Evolutionary conservation across 2,797 vertebrate species (phyloP), one percentile per base, ranked within the genome.

Genomic region (Neopelma chrysocephalum): DNA sequence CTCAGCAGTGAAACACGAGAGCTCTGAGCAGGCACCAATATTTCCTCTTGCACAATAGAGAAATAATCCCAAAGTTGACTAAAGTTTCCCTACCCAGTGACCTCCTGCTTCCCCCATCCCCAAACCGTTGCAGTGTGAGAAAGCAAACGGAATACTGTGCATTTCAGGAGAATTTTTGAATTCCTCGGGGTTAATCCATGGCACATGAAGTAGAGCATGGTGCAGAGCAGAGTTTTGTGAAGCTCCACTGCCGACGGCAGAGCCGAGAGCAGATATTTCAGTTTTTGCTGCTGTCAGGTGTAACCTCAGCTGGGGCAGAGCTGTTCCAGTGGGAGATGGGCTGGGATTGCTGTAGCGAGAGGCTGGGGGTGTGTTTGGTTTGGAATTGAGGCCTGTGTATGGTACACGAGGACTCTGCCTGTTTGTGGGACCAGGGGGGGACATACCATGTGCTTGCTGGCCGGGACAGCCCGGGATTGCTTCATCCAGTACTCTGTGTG

Each of bases 381-480:
- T 85, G 88, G 61, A 93, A 58, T 42, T 1, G 1, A 34, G 64
- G 54, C 8, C 56, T 73, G 47, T 12, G 25, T 25, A 48, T 53
- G 88, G 62, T 57, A 45, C 61, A 61, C 25, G 14, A 12, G 71
- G 48, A 36, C 50, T 50, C 64, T 70, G 79, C 22, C 25, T 69
- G 22, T 10, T 38, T n/a, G 22, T 76, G 56, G 69, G 69, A 12
- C 8, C 0, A 6, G 61, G 25, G 5, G 34, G 51, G 64, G 68
- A 51, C 42, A 4, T 2, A 75, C 23, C 11, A 3, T 26, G 45
- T 2, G 0, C 8, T 50, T 0, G 2, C 50, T 57, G 15, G n/a
- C 31, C 4, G 68, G 61, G 71, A 50, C 32, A 13, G 12, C 8
- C 4, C 2, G 1, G 70, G 38, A 50, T 54, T 57, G 66, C 43